These are phyloP conservation scores for Sakesphorus luctuosus DNA, from an alignment of 2,113 vertebrate genomes.

Conservation along the genomic window DNA sequence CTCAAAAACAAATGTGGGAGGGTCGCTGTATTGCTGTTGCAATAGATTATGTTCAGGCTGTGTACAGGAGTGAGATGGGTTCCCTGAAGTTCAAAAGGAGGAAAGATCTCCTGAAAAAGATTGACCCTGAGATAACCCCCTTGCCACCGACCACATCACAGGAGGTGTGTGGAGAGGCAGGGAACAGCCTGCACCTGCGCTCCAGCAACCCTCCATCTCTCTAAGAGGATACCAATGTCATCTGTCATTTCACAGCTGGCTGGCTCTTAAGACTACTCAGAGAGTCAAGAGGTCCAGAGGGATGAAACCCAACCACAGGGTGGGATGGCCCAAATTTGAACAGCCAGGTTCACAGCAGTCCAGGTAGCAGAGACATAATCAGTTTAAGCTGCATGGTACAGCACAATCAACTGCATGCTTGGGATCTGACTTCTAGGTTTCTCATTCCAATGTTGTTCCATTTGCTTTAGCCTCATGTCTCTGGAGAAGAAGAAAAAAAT, in stretches of 20 bases:
- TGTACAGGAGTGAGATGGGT: rapidly evolving
- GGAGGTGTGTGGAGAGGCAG: neutral
- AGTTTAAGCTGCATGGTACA: rapidly evolving
- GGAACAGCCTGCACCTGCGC: neutral
- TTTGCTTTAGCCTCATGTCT: neutral
- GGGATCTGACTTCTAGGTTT: neutral
- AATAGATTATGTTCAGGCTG: neutral
- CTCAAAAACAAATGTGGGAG: rapidly evolving
- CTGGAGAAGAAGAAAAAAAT: neutral
- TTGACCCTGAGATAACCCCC: neutral
- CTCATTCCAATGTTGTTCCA: neutral
- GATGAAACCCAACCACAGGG: neutral
- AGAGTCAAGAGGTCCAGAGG: neutral
- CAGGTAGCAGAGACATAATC: neutral
- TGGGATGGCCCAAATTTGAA: neutral
- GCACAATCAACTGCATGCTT: neutral
- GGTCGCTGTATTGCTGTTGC: neutral
- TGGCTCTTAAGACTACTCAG: neutral
- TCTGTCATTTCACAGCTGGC: neutral
- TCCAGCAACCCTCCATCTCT: neutral
- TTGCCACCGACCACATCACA: rapidly evolving
- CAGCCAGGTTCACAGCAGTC: neutral
- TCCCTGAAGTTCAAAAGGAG: neutral
- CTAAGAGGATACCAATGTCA: neutral
- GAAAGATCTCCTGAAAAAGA: neutral